These are phyloP conservation scores for Frankliniella fusca DNA, from an alignment of 2,888 invertebrate species.

Conservation along the genomic window DNA sequence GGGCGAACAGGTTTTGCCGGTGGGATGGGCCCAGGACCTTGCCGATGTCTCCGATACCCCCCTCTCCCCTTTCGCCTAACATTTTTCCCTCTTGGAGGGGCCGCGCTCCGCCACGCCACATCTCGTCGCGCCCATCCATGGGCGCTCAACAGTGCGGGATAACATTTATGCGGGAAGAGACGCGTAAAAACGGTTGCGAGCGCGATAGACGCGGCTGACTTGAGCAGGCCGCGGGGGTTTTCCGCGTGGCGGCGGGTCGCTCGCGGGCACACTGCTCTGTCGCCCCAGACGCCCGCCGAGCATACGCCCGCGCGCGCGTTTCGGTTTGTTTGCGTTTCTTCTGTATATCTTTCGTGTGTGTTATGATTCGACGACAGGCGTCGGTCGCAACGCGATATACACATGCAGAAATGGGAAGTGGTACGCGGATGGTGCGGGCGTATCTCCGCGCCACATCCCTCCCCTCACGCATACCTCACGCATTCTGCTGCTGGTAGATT, in stretches of 20 bases:
- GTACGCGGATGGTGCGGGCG: no score
- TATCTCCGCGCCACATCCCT: no score
- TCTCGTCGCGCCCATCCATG: not conserved
- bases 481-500: no score
- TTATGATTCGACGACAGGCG: not conserved
- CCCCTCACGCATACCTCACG: no score
- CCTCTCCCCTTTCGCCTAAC: not conserved
- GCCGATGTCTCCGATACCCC: not conserved
- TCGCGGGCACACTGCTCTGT: no score
- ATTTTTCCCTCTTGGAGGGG: no score
- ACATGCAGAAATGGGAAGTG: no score
- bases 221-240: no score
- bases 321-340: not conserved
- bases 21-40: no score
- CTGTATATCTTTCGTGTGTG: not conserved
- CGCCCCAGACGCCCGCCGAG: not conserved
- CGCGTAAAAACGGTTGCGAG: not conserved
- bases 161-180: conserved; percentile 12
- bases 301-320: not conserved
- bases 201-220: not conserved
- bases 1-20: not conserved
- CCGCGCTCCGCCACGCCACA: not conserved
- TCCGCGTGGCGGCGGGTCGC: not conserved
- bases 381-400: not conserved
- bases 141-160: not conserved